Evolutionary conservation across 1,140 invertebrate species (phyloP), one percentile per base, ranked within the genome.

Genomic region (Drosophila equinoxialis): DNA sequence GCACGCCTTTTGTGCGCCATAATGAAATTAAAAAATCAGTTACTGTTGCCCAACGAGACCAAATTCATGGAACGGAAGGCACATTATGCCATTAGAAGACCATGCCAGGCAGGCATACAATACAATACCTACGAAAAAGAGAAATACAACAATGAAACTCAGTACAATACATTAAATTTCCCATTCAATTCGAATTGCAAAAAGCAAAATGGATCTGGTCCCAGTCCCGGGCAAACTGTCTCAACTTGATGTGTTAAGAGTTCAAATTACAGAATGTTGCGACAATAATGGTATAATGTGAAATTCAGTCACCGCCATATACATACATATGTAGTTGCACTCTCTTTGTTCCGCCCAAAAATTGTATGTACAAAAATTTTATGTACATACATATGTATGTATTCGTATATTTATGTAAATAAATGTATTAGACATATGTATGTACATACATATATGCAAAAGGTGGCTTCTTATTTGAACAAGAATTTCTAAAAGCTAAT

Each of bases 11-110:
- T 89, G 84, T 90, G 74, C 67, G 60, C 71, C 74, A 81, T 90
- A 90, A 90, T 90, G 83, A 90, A 90, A 90, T 90, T 90, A 90
- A 84, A 90, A 90, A 90, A 90, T 83, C 81, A 83, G 86, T 86
- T 83, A 90, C 86, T 90, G 79, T 90, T 90, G 79, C 80, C 65
- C 65, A 68, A 55, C 70, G 59, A 45, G 51, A 58, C 35, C 62
- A 33, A 66, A 41, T 74, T 62, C 68, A 51, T 65, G 77, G 67
- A 71, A 68, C 61, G 80, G 55, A 80, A 74, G 85, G 75, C 70
- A 69, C 83, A 90, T 90, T 90, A 90, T 90, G 79, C 81, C 83
- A 90, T 90, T 90, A 90, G 75, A 71, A 80, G 67, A 57, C 64
- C 68, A 48, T 2, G 45, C 69, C 3, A 55, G 41, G 20, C 45